Evolutionary conservation across 2,888 invertebrate genomes (phyloP), one percentile per base, ranked within the genome.

Genomic region (Hydrotaea diabolus): DNA sequence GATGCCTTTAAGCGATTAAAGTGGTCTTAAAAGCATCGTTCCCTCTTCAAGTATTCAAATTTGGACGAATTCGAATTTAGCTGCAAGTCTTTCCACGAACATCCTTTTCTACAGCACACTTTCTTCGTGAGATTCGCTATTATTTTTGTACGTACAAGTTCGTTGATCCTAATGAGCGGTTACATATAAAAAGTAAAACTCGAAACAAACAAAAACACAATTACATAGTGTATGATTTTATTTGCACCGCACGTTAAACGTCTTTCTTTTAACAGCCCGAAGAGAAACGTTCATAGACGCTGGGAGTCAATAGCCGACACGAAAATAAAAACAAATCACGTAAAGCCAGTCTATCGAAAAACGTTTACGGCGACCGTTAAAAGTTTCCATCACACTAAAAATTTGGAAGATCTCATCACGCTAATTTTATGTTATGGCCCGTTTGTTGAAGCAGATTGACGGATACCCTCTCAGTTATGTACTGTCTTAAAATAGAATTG

Each of bases 91-190:
- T 36, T 8, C 43, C 43, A 4, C 43, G 5, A 4, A 3, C 11
- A 43, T 2, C 2, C 43, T 43, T 13, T 43, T 43, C 53, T 19
- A 2, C 53, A 53, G 1, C 19, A 4, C 53, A 53, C 2, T 53
- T 2, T 11, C 43, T 43, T 43, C 8, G 23, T 26, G 13, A 15
- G 59, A 11, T 26, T 26, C 62, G n/a, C 5, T 36, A 64, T 39
- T 36, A 21, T 57, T 57, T n/a, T 21, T 11, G 49, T 15, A 46
- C 57, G 26, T 39, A 71, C 21, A 74, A 79, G 76, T 79, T 76
- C 76, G 59, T 79, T 79, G 19, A 81, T 59, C 81, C 64, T n/a
- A 43, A 64, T 64, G n/a, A 77, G 43, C 62, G 53, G 0, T 72
- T 74, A 49, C 46, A 66, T 46, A 64, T 21, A 74, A 76, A 77